Evolutionary conservation across 2,797 vertebrate species (phyloP).

Genomic region (Onychomys arenicola): DNA sequence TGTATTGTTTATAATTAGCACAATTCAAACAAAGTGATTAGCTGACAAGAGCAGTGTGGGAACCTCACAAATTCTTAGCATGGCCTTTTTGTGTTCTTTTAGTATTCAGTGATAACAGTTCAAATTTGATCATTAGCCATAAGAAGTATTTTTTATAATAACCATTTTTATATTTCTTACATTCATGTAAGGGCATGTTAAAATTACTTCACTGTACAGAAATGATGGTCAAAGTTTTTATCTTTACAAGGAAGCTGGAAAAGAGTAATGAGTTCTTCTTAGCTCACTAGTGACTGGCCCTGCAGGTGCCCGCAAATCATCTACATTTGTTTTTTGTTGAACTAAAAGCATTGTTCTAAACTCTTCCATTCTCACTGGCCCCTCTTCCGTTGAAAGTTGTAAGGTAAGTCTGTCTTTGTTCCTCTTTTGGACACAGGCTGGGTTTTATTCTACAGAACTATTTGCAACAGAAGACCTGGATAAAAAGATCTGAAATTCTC

Average conservation of each 20-base stretch:
- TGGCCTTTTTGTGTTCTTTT: not conserved
- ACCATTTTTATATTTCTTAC: not conserved
- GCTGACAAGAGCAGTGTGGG: not conserved
- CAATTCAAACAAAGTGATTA: not conserved
- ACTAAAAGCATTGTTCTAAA: not conserved
- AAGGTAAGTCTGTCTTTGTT: not conserved
- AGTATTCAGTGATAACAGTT: not conserved
- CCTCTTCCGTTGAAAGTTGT: not conserved
- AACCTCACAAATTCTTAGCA: not conserved
- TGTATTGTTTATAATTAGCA: not conserved
- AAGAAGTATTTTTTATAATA: not conserved
- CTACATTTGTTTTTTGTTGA: not conserved
- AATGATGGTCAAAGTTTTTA: not conserved
- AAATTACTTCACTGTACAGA: not conserved
- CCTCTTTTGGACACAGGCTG: not conserved
- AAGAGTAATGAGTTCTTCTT: not conserved
- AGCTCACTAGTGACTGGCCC: not conserved
- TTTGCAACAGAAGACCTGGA: not conserved
- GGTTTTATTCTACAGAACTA: not conserved
- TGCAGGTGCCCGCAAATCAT: not conserved
- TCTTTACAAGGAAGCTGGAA: conserved; percentile 1
- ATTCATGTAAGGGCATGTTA: not conserved
- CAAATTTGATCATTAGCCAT: not conserved
- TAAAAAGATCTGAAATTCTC: not conserved
- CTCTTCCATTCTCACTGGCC: not conserved